Conservation (phyloP, 2,888 invertebrate species). For the Zele albiditarsus region DNA sequence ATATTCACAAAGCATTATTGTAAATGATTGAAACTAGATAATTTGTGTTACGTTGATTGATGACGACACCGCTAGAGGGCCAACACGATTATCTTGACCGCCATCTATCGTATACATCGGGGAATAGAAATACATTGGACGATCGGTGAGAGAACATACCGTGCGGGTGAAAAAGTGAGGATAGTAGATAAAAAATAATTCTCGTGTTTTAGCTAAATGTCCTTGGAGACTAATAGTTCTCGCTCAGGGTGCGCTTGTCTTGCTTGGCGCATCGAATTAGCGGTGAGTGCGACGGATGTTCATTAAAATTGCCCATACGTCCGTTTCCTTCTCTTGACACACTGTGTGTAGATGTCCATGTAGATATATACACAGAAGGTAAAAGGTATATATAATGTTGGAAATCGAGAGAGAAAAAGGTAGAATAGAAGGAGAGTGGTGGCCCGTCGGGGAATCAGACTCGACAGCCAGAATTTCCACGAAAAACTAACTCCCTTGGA, state of each 20-base stretch:
- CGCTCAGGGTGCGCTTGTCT: slow-evolving; percentile 36
- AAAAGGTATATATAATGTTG: slow-evolving; percentile 3
- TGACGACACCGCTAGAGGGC: too few relatives aligned
- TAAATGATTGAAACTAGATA: too few relatives aligned
- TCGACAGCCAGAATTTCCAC: slow-evolving; percentile 64
- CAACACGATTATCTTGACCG: too few relatives aligned
- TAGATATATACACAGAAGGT: background rate
- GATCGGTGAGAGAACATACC: background rate
- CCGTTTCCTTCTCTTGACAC: slow-evolving; percentile 46
- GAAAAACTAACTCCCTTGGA: slow-evolving; percentile 62
- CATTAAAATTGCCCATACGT: slow-evolving; percentile 65
- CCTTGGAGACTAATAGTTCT: slow-evolving; percentile 43
- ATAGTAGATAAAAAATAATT: slow-evolving; percentile 5
- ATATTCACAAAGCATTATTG: too few relatives aligned
- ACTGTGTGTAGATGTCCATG: background rate
- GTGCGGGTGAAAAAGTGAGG: background rate
- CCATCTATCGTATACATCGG: background rate
- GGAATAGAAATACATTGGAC: background rate
- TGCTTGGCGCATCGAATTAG: slow-evolving; percentile 55
- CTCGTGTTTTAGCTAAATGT: slow-evolving; percentile 32
- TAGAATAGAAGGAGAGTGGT: slow-evolving; percentile 38
- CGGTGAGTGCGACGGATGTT: slow-evolving; percentile 61
- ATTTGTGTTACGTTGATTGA: too few relatives aligned
- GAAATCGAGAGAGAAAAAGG: slow-evolving; percentile 7
- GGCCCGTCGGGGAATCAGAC: slow-evolving; percentile 66